Conservation (phyloP, 2,888 invertebrate genomes). For the Mythimna impura region DNA sequence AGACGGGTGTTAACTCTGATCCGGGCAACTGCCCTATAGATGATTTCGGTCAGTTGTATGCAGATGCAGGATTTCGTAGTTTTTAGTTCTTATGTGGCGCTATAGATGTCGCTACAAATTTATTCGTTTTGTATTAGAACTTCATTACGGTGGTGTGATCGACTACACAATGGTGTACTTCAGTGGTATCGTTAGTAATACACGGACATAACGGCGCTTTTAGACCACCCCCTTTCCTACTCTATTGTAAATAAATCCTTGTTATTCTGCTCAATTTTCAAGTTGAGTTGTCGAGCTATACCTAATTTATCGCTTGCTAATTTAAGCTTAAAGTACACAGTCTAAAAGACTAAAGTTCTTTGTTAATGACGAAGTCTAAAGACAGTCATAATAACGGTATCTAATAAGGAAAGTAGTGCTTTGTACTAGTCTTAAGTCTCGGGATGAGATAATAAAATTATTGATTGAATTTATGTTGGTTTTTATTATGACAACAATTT, state of each 20-base stretch:
- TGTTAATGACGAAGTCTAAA: slow-evolving; percentile 42
- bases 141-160: too few relatives aligned
- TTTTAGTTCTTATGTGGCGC: too few relatives aligned
- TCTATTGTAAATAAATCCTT: slow-evolving; percentile 53
- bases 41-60: too few relatives aligned
- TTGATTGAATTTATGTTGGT: slow-evolving; percentile 32
- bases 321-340: slow-evolving; percentile 60
- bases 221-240: slow-evolving; percentile 24
- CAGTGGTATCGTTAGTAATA: too few relatives aligned
- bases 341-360: slow-evolving; percentile 64
- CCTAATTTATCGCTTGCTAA: slow-evolving; percentile 42
- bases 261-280: slow-evolving; percentile 32
- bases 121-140: too few relatives aligned
- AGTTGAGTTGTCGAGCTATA: slow-evolving; percentile 21
- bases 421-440: slow-evolving; percentile 70
- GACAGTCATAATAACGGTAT: slow-evolving; percentile 52
- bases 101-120: too few relatives aligned
- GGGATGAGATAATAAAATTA: slow-evolving; percentile 61
- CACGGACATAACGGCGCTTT: background rate
- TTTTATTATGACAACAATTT: slow-evolving; percentile 4
- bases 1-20: too few relatives aligned
- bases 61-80: too few relatives aligned
- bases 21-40: too few relatives aligned
- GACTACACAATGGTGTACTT: too few relatives aligned
- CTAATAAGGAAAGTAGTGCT: slow-evolving; percentile 57